A percentile compares a stretch with the other conserved stretches of the same genome.
Conservation (phyloP, 2,113 vertebrate genomes). For the Misgurnus mizolepis region DNA sequence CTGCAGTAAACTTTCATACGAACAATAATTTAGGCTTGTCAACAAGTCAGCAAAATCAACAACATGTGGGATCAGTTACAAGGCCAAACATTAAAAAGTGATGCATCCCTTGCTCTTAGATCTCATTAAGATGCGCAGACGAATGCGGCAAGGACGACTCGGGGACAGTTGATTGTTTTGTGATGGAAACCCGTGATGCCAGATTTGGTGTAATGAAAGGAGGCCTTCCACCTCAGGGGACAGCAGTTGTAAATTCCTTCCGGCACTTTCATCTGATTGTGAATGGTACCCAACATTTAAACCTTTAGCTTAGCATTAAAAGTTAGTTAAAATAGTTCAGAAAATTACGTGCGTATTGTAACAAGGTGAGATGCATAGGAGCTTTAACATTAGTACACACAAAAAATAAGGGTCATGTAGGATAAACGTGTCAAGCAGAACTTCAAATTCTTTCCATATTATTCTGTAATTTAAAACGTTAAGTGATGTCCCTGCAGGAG, state of each 20-base stretch:
- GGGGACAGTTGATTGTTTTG: constrained; percentile 40
- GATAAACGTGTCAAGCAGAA: neutral
- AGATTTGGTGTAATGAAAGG: constrained; percentile 48
- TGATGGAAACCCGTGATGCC: constrained; percentile 55
- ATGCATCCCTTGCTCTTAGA: neutral
- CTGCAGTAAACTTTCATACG: neutral
- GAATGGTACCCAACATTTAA: constrained; percentile 34
- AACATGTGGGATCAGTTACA: neutral
- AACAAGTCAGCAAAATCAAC: neutral
- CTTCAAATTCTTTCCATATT: neutral
- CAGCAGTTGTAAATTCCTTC: constrained; percentile 63
- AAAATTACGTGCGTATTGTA: constrained; percentile 3
- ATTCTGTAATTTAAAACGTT: constrained; percentile 9
- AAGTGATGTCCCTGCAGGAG: neutral
- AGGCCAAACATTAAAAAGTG: constrained; percentile 18
- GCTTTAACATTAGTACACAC: neutral
- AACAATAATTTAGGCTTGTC: constrained; percentile 2
- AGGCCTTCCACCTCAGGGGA: constrained; percentile 47
- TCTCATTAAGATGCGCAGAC: constrained; percentile 18
- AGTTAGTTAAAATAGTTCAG: constrained; percentile 28
- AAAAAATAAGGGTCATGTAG: neutral
- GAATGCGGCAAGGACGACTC: constrained; percentile 39
- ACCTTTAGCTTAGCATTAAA: constrained; percentile 20
- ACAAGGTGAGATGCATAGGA: neutral
- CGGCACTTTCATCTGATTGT: constrained; percentile 29